Base-by-base conservation (phyloP, 2,113 vertebrate genomes). In the Rhinoderma darwinii region DNA sequence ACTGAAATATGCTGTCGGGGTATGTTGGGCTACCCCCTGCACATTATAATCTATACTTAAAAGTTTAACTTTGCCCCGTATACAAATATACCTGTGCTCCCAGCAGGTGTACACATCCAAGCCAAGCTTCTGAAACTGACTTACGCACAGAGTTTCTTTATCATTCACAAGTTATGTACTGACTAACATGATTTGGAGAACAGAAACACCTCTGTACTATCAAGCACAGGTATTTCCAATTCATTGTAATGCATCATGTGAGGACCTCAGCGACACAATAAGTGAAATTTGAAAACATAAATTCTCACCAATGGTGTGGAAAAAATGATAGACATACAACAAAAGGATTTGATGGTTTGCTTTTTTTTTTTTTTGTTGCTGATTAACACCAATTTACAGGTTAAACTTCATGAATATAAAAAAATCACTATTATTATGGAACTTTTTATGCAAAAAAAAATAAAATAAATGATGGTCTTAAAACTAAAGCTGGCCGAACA, bases 81-180 rank as follows among this genome's bases (percentile, higher is more conserved):
- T n/a, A n/a, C n/a, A n/a, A n/a, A n/a, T 20, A 54, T 27, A n/a
- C 3, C 32, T 54, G 35, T 41, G 20, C 20, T 59, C 3, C 22
- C 50, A 51, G 37, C 8, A n/a, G 4, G 9, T 14, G 39, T 63
- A 43, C 15, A 41, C 22, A 59, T 39, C 1, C 32, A 35, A 80
- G 32, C 15, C 51, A 59, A 59, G 11, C 6, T n/a, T 56, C 0
- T 79, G 50, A 59, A 59, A 56, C 32, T 59, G 50, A 59, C 51
- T 59, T 41, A 37, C 47, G 15, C 14, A 54, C 37, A 43, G 17
- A 41, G 77, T 59, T 80, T 80, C 22, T 59, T n/a, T 14, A 39
- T 59, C 37, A 41, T 81, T 81, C 78, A 63, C 32, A n/a, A n/a
- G 77, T 80, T 81, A 63, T 43, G 35, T 43, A 81, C 30, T 81